Evolutionary conservation across 37 sponge, comb jelly and placozoan species (phyloP), one percentile per base, ranked within the genome.

Genomic region (Mnemiopsis leidyi): DNA sequence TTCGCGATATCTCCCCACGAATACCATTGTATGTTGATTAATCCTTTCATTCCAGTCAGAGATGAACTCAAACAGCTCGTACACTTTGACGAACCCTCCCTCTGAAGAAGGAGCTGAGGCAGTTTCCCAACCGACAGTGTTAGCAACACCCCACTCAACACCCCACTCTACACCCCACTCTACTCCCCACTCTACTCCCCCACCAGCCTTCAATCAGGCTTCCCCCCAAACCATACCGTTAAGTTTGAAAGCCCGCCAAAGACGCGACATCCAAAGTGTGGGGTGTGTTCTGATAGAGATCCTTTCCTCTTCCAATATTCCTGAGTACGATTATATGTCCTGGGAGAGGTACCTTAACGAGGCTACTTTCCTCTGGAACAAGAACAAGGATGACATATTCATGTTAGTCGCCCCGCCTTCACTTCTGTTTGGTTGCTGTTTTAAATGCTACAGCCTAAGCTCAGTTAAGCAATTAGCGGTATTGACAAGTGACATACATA

Each of bases 261-360:
- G 90, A 40, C 61, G 29, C 0, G 90, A 85, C 23, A 85, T 85
- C 48, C 23, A 39, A 23, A 37, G 38, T 28, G 90, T 85, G 25
- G 90, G 90, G 24, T 85, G 90, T 85, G 36, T 85, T 26, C 48
- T 85, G 90, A 85, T 85, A 38, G 90, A 85, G 90, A 85, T 85
- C 29, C 30, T 85, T 28, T 29, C 61, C 26, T 33, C 90, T 3
- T 3, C 61, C 28, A 39, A 39, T 61, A 38, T 85, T 39, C 90
- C 90, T 20, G 90, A 85, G 30, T 85, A 85, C 23, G 61, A 25
- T n/a, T 13, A 40, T 3, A 38, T 40, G 90, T 40, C 40, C 90
- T 25, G 61, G 90, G 61, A 26, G 40, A 0, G 29, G 29, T 85
- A 85, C 26, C 61, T 16, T 28, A 13, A 35, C 0, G 90, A 85